Percentiles rank a stretch among this genome's conserved stretches.
These are phyloP conservation scores for Chionodraco myersi DNA, from an alignment of 2,113 vertebrate species.

Conservation along the genomic window DNA sequence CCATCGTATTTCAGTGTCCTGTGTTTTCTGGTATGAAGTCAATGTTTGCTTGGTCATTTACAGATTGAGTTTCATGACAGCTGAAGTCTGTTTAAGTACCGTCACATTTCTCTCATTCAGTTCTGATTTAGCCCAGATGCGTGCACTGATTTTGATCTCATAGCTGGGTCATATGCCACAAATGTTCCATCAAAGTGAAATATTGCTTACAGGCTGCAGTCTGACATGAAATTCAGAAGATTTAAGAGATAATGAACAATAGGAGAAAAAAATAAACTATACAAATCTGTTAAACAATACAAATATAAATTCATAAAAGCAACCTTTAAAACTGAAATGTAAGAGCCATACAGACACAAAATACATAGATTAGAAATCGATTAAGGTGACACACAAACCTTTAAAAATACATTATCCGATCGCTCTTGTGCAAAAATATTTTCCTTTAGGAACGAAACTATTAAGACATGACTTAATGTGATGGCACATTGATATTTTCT, in stretches of 20 bases:
- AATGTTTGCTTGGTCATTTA: slow-evolving; percentile 49
- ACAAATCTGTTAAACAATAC: slow-evolving; percentile 44
- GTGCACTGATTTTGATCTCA: slow-evolving; percentile 20
- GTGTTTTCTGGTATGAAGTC: slow-evolving; percentile 9
- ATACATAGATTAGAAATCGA: slow-evolving; percentile 49
- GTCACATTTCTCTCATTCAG: neutral
- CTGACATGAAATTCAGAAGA: slow-evolving; percentile 30
- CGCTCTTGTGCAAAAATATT: slow-evolving; percentile 76
- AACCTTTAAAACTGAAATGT: neutral
- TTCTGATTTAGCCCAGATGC: neutral
- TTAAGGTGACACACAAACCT: slow-evolving; percentile 39
- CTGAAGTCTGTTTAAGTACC: slow-evolving; percentile 4
- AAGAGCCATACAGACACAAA: slow-evolving; percentile 24
- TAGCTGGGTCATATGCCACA: neutral
- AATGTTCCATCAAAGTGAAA: slow-evolving; percentile 12
- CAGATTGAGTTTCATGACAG: slow-evolving; percentile 18
- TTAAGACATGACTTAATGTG: slow-evolving; percentile 56
- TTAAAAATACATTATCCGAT: slow-evolving; percentile 43
- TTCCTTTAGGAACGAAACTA: slow-evolving; percentile 64
- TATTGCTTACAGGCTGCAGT: slow-evolving; percentile 23
- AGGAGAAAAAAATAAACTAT: slow-evolving; percentile 18
- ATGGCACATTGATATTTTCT: slow-evolving; percentile 71
- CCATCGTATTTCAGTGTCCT: neutral
- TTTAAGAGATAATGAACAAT: neutral
- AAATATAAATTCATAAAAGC: slow-evolving; percentile 52